Base-by-base conservation (phyloP, 2,888 invertebrate genomes). In the Patella ulyssiponensis region DNA sequence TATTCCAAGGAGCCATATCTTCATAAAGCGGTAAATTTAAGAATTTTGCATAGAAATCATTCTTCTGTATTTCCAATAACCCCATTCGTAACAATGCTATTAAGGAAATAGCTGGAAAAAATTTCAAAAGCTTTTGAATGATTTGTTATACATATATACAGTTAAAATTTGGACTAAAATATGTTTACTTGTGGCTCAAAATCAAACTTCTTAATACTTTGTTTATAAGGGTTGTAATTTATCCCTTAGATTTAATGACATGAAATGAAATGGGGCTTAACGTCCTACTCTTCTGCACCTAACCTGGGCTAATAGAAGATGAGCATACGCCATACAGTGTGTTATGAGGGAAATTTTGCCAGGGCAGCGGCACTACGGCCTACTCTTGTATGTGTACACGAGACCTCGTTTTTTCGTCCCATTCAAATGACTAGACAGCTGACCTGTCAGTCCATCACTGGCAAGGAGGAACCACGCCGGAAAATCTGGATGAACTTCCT, bases 1-100 rank as follows among this genome's bases (percentile, higher is more conserved):
- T 83, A 76, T 83, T 83, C 83, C 83, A 83, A 20, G 83, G 81
- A 27, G 83, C 83, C 83, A 83, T 83, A 53, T 83, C 83, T 72
- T 83, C 83, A 78, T 81, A 83, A 15, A 80, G 73, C 14, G 81
- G 83, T 15, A 83, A 78, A 15, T 76, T 69, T 14, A 83, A 56
- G 64, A 83, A 83, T 20, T 79, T 74, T 14, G 73, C 69, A 72
- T 83, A 81, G 52, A 81, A 80, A n/a, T 56, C 53, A 17, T 74
- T 69, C 33, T 77, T 80, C 14, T 77, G 73, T n/a, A 69, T 33
- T n/a, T 72, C 74, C 23, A 83, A 53, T 14, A 83, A 71, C 20
- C 83, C 83, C 80, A 81, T 77, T 56, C 83, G 53, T 58, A 83
- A 69, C 53, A 83, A 69, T 15, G 83, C 79, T 58, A 83, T 83